phyloP scores from a whole-genome alignment of 2,113 vertebrate species.

The Myotis brandtii region DNA sequence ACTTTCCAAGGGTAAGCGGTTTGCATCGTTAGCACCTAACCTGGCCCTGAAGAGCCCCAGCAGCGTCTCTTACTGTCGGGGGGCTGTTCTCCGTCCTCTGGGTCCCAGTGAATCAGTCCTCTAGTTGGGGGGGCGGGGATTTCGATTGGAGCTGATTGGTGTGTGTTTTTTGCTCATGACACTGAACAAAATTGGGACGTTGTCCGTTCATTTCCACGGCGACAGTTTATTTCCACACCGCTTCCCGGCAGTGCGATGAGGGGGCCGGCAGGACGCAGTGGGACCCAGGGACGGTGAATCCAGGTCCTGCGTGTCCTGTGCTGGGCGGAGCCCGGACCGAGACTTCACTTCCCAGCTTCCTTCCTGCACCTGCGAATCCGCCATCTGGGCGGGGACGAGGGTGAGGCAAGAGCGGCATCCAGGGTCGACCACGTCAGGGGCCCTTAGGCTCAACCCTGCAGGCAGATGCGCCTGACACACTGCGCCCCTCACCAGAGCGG shows the following conservation, averaged over 20 bases:
- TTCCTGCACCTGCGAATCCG: neutral
- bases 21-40: neutral
- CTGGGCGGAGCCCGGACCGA: neutral
- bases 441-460: accelerated
- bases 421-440: accelerated
- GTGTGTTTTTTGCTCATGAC: neutral
- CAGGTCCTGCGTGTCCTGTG: accelerated
- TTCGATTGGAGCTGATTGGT: neutral
- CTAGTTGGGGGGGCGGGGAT: neutral
- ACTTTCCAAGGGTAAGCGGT: constrained; percentile 56
- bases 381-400: neutral
- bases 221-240: neutral
- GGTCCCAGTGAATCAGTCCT: accelerated
- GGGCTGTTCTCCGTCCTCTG: neutral
- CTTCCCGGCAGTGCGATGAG: neutral
- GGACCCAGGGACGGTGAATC: neutral
- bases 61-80: neutral
- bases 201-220: too few species aligned
- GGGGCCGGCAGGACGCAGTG: accelerated
- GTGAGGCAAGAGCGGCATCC: neutral
- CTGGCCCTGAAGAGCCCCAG: neutral
- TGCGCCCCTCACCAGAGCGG: accelerated
- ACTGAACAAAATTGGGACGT: neutral
- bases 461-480: accelerated
- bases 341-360: neutral